Base-by-base conservation (phyloP, 1,140 invertebrate genomes). In the Cotesia vestalis region DNA sequence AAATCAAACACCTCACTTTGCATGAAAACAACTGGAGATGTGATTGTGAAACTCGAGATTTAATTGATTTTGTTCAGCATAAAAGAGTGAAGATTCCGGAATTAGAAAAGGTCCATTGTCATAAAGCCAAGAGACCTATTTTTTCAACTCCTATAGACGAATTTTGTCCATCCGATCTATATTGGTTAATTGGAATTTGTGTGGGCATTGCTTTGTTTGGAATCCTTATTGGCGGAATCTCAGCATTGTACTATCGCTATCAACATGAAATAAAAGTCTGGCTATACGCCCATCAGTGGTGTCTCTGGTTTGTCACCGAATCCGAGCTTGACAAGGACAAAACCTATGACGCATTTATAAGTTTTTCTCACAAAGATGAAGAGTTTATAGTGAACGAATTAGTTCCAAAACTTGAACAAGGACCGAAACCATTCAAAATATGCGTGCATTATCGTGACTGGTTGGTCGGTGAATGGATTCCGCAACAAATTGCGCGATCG, bases 381-480 rank as follows among this genome's bases (percentile, higher is more conserved):
- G 88, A 90, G 3, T 95, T 93, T 80, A 91, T 96, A 0, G 83
- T 90, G 0, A 86, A 91, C 4, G 86, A 91, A 61, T 80, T 97
- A 20, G 88, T 94, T 51, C 85, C 90, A 1, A 87, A 89, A 57
- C 81, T 97, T n/a, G 92, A 94, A 81, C 81, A 80, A 6, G 90
- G 89, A 0, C 80, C 87, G 0, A 85, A 81, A 6, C 88, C 89
- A 5, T 91, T 90, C 77, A 91, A 91, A 78, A 77, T 93, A 0
- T 97, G 95, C 79, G 78, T 97, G 4, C 95, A 96, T 80, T 91
- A 91, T 72, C 88, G 96, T 12, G 94, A 98, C 80, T 97, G 93
- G 91, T 78, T 90, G 55, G 88, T 90, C 0, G 93, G 95, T 0
- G 92, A 93, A 63, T 91, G 89, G 79, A 96, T 97, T 75, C 90